Evolutionary conservation across 2,888 invertebrate genomes (phyloP).

Genomic region (Sphaerophoria taeniata): DNA sequence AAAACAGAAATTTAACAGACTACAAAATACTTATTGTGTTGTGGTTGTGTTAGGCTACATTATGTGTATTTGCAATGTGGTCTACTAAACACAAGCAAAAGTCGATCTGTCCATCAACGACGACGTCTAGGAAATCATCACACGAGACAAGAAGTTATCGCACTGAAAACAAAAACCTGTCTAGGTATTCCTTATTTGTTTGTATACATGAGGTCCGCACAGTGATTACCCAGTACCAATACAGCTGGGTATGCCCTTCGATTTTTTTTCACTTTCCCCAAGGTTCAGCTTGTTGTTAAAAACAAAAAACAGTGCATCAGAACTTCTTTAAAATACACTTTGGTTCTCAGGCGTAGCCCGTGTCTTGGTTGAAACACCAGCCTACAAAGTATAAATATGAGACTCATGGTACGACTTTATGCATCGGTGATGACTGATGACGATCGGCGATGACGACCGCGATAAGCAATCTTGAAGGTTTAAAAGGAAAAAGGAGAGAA

Average conservation of each 20-base stretch:
- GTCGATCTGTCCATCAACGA: conserved; percentile 22
- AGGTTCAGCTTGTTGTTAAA: neutral
- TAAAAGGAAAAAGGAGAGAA: too few species aligned
- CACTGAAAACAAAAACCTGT: conserved; percentile 43
- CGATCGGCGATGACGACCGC: conserved; percentile 45
- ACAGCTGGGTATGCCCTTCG: conserved; percentile 23
- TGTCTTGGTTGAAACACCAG: conserved; percentile 9
- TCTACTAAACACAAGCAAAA: too few species aligned
- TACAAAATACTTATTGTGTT: too few species aligned
- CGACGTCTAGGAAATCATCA: conserved; percentile 50
- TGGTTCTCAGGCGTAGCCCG: conserved; percentile 40
- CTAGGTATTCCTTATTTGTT: conserved; percentile 15
- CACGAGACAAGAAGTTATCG: conserved; percentile 48
- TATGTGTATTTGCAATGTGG: too few species aligned
- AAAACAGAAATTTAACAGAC: too few species aligned
- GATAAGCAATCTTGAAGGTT: too few species aligned
- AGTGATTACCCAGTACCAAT: conserved; percentile 40
- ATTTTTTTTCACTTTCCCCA: conserved; percentile 16
- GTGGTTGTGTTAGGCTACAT: too few species aligned
- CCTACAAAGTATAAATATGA: neutral
- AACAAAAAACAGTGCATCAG: conserved; percentile 53
- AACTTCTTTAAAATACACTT: conserved; percentile 7
- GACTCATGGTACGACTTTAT: neutral
- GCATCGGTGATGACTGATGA: conserved; percentile 38
- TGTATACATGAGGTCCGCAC: conserved; percentile 22